phyloP scores from a whole-genome alignment of 2,113 vertebrate genomes.

The Panthera tigris region DNA sequence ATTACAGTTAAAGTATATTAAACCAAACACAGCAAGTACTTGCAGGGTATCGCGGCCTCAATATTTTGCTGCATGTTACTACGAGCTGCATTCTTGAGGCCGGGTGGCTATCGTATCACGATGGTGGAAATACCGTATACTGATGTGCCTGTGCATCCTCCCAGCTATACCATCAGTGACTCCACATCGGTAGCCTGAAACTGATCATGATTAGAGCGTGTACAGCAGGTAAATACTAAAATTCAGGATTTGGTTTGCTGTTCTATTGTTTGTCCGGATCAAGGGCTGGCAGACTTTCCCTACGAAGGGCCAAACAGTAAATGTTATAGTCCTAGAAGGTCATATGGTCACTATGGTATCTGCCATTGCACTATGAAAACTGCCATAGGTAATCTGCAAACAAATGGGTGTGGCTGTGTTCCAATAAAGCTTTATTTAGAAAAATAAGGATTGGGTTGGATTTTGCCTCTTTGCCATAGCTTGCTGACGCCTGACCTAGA shows the following conservation, averaged over 20 bases:
- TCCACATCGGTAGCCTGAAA: neutral
- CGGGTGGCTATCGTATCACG: neutral
- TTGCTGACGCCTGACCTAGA: neutral
- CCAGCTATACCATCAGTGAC: neutral
- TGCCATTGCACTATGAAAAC: neutral
- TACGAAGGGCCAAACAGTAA: neutral
- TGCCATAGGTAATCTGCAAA: neutral
- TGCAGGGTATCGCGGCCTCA: neutral
- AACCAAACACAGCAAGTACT: conserved; percentile 5
- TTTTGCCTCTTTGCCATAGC: neutral
- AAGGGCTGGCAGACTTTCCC: neutral
- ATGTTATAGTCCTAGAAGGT: neutral
- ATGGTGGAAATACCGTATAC: neutral
- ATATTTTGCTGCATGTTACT: neutral
- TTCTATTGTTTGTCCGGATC: neutral
- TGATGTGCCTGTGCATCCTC: accelerated
- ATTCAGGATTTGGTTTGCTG: neutral
- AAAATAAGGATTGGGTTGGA: neutral
- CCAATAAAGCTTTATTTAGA: neutral
- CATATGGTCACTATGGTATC: too few species aligned
- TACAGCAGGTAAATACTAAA: neutral
- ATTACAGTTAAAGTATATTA: neutral
- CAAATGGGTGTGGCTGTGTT: neutral
- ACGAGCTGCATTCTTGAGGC: neutral
- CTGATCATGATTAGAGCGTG: neutral